Percentiles rank a stretch among this genome's conserved stretches.
Conservation (phyloP, 2,113 vertebrate species). For the Potamarius usumacintae region DNA sequence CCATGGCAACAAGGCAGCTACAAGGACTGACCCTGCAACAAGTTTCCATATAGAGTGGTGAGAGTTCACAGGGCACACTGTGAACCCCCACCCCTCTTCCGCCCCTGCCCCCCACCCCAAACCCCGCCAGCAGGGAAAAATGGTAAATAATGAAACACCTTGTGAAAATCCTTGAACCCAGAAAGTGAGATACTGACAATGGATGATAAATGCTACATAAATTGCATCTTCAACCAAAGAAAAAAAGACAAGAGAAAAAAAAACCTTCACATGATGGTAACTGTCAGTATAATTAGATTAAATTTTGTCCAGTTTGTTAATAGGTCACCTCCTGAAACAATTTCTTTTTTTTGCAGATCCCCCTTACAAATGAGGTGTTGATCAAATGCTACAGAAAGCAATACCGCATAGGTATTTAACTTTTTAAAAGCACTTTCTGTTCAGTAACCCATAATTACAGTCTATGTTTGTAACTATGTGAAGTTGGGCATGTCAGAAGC, state of each 20-base stretch:
- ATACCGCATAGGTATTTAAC: neutral
- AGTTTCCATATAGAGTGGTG: slow-evolving; percentile 95
- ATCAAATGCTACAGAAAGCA: neutral
- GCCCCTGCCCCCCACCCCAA: slow-evolving; percentile 26
- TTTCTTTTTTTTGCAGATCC: neutral
- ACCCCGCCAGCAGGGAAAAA: slow-evolving; percentile 18
- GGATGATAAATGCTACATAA: neutral
- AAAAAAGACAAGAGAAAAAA: too few species aligned
- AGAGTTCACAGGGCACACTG: slow-evolving; percentile 94
- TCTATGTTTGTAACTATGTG: neutral
- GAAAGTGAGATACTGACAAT: neutral
- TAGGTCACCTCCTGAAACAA: neutral
- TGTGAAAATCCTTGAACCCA: slow-evolving; percentile 19
- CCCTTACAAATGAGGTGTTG: neutral
- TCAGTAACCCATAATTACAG: neutral
- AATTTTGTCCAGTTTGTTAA: neutral
- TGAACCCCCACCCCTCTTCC: slow-evolving; percentile 89
- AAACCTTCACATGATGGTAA: neutral
- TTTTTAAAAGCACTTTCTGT: neutral
- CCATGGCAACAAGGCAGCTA: slow-evolving; percentile 93
- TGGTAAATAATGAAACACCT: slow-evolving; percentile 3
- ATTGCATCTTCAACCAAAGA: neutral
- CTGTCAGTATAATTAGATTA: neutral
- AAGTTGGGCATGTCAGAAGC: neutral
- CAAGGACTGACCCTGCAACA: slow-evolving; percentile 96